These are phyloP conservation scores for Esperia sulphurella DNA, from an alignment of 2,888 invertebrate species.

Conservation along the genomic window DNA sequence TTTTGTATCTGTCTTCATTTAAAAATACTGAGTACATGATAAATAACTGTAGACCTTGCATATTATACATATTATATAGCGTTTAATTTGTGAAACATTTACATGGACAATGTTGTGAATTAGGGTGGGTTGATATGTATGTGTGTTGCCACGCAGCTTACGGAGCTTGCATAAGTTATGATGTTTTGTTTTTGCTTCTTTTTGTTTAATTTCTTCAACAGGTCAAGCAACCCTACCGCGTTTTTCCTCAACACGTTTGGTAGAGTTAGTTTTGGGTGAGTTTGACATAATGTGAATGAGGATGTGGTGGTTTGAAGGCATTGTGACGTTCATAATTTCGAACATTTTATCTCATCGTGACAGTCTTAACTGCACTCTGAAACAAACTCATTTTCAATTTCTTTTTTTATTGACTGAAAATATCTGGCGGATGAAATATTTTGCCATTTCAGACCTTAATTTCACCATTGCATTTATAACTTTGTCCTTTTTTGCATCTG, in stretches of 20 bases:
- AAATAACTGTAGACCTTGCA: constrained; percentile 27
- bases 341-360: constrained; percentile 61
- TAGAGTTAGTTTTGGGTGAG: constrained; percentile 86
- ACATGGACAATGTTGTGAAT: constrained; percentile 30
- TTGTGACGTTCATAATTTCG: constrained; percentile 66
- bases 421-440: neutral
- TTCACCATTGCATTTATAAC: neutral
- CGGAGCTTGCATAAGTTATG: constrained; percentile 59
- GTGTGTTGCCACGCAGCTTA: constrained; percentile 52
- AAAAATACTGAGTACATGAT: constrained; percentile 25
- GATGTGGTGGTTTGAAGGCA: constrained; percentile 74
- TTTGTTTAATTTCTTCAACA: constrained; percentile 84
- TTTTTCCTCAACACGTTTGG: constrained; percentile 85
- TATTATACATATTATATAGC: constrained; percentile 5
- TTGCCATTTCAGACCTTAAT: neutral
- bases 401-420: neutral
- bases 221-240: constrained; percentile 84
- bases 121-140: constrained; percentile 44
- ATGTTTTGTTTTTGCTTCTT: constrained; percentile 67
- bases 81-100: constrained; percentile 11
- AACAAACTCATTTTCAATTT: constrained; percentile 62
- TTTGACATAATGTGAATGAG: constrained; percentile 76
- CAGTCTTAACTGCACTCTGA: constrained; percentile 71
- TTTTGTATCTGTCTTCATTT: neutral
- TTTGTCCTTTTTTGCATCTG: constrained; percentile 4